Evolutionary conservation across 2,113 vertebrate genomes (phyloP), one percentile per base, ranked within the genome.

Genomic region (Nycticryphes semicollaris): DNA sequence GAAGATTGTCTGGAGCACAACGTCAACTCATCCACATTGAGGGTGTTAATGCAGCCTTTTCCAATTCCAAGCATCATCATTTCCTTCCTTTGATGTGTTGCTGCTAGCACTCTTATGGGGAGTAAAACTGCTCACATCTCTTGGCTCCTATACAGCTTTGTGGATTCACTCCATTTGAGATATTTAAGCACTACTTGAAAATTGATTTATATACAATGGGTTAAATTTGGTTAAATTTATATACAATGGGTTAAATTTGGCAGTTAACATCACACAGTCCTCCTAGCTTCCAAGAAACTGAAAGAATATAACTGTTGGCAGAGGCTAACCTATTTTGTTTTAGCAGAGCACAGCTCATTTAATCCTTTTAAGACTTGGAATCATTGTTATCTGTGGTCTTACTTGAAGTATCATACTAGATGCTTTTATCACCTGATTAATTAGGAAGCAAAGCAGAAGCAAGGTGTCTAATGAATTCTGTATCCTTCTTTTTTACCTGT

Each of bases 371-470:
- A 69, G 31, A 41, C 33, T 81, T 89, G n/a, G 37, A 84, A 84
- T 60, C 37, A n/a, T 56, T 54, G 22, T 74, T 84, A 82, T 70
- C 43, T 25, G 14, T 28, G 9, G 73, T 84, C 64, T 86, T 31
- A 25, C 41, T 67, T 81, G 51, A 95, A 60, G 33, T 68, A 60
- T 68, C n/a, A 45, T 63, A 53, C 35, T 45, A 43, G 50, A 67
- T 63, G 21, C 6, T 93, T 81, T 90, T 93, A 75, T 91, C 39
- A 87, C 53, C 16, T 27, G 30, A 85, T 91, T 94, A 87, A 93
- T 89, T 72, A 79, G 51, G n/a, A 84, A 75, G 37, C 16, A 81
- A 88, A 84, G 35, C 14, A 93, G 56, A 89, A 81, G 13, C 8
- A 87, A 89, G 43, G 54, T 63, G 28, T 86, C 31, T 43, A 78